phyloP scores from a whole-genome alignment of 2,888 invertebrate species.

The Drosophila borborema region DNA sequence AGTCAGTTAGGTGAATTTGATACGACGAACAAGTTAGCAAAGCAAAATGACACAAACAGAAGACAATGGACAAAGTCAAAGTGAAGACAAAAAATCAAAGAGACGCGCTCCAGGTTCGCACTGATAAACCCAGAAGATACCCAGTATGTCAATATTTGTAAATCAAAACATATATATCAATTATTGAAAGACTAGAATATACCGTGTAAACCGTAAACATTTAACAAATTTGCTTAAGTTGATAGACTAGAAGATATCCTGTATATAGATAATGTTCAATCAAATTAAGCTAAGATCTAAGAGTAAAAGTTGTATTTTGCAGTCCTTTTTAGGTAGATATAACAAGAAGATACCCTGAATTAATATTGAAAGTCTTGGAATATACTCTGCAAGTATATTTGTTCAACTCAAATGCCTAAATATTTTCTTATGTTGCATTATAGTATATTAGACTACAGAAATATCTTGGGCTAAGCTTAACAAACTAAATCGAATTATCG shows the following conservation, averaged over 20 bases:
- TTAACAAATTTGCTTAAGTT: background rate
- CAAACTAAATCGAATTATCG: no score
- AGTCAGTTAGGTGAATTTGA: conserved; percentile 67
- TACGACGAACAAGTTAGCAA: conserved; percentile 52
- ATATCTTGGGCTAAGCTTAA: no score
- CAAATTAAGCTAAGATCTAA: background rate
- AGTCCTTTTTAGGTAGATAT: no score
- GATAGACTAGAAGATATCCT: background rate
- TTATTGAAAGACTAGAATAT: background rate
- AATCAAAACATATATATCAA: background rate
- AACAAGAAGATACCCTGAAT: background rate
- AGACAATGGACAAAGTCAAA: conserved; percentile 25
- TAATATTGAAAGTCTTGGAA: no score
- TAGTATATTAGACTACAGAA: no score
- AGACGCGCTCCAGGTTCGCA: no score
- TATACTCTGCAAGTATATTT: no score
- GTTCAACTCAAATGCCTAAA: no score
- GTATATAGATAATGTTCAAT: background rate
- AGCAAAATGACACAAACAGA: conserved; percentile 57
- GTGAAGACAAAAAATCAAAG: conserved; percentile 1
- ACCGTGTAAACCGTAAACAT: background rate
- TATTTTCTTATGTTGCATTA: no score
- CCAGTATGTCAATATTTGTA: background rate
- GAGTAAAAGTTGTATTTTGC: no score
- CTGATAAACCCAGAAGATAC: background rate